Conservation (phyloP, 2,113 vertebrate species). For the Sylvia atricapilla region DNA sequence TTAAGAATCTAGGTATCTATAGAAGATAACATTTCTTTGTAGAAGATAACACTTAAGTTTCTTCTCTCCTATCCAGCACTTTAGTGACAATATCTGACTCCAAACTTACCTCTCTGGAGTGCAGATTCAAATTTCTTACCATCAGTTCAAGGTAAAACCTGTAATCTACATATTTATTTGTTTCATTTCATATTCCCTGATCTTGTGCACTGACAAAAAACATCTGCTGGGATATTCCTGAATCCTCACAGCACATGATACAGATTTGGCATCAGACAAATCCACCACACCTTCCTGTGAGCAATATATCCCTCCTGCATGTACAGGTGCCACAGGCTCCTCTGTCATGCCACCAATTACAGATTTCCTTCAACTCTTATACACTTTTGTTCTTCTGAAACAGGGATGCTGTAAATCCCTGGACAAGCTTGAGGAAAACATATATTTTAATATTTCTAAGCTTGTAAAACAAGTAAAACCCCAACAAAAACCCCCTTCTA, state of each 20-base stretch:
- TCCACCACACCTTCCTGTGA: background rate
- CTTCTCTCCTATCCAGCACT: background rate
- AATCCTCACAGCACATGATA: background rate
- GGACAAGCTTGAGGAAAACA: background rate
- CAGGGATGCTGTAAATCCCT: background rate
- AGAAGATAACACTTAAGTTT: background rate
- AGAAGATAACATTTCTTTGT: background rate
- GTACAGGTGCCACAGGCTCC: background rate
- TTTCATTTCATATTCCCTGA: background rate
- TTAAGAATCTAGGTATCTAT: background rate
- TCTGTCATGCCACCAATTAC: background rate
- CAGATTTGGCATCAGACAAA: background rate
- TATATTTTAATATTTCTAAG: background rate
- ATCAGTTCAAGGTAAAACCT: background rate
- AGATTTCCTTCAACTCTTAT: background rate
- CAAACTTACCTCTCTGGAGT: background rate
- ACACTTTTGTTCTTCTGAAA: background rate
- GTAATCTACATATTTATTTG: background rate
- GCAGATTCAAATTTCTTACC: background rate
- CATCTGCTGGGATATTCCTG: background rate
- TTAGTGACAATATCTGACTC: background rate
- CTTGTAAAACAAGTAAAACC: background rate
- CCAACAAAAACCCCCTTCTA: background rate
- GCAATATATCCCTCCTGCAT: background rate
- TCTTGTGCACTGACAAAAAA: background rate